These are phyloP conservation scores for Netelia virgata DNA, from an alignment of 2,888 invertebrate species.

Conservation along the genomic window DNA sequence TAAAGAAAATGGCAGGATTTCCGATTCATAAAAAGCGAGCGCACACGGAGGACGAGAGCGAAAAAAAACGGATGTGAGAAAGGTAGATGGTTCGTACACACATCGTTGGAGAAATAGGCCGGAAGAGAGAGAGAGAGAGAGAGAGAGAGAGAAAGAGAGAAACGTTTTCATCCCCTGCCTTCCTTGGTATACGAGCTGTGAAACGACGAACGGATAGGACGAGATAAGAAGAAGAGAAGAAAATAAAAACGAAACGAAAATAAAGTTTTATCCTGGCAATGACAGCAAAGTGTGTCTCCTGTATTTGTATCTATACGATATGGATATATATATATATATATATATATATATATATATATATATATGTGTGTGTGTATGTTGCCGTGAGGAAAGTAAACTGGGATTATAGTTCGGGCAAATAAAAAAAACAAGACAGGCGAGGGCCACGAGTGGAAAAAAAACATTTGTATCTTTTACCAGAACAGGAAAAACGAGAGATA, in stretches of 20 bases:
- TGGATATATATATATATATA: no score
- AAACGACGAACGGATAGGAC: background rate
- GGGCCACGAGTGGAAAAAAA: conserved; percentile 2
- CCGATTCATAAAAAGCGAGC: background rate
- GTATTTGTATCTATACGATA: background rate
- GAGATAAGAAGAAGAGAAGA: conserved; percentile 1
- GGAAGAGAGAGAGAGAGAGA: background rate
- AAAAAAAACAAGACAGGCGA: background rate
- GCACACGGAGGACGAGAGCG: background rate
- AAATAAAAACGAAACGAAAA: conserved; percentile 17
- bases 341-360: no score
- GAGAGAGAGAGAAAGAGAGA: background rate
- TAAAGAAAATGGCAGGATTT: no score
- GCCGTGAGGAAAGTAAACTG: background rate
- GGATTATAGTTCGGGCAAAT: no score
- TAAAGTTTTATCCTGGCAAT: conserved; percentile 37
- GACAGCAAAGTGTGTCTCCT: background rate
- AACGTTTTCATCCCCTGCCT: conserved; percentile 2
- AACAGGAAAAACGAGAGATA: background rate
- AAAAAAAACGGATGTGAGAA: background rate
- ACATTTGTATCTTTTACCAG: conserved; percentile 10
- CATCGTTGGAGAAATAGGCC: background rate
- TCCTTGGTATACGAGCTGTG: conserved; percentile 8
- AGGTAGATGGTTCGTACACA: background rate
- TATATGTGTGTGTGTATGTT: background rate